Conservation (phyloP, 2,888 invertebrate genomes). For the Xestia ashworthii region DNA sequence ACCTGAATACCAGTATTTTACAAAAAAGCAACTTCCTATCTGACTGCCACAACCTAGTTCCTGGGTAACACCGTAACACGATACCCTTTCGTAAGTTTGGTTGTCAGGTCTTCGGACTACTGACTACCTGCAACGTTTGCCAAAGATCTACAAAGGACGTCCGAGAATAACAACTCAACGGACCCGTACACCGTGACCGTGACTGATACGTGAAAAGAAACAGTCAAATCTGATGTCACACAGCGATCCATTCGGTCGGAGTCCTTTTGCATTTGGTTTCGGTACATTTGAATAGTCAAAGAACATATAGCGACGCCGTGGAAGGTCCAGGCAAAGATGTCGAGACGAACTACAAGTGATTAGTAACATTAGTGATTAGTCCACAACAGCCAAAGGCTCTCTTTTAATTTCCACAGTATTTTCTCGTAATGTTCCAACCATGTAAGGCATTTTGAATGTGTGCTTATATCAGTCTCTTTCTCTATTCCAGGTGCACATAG, state of each 20-base stretch:
- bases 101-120: not conserved
- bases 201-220: not conserved
- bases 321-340: not conserved
- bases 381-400: not conserved
- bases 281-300: not conserved
- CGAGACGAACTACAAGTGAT: not conserved
- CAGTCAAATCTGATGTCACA: not conserved
- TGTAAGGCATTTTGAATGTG: not conserved
- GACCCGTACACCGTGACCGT: not conserved
- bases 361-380: not conserved
- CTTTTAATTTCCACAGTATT: not conserved
- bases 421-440: not conserved
- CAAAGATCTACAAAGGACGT: not conserved
- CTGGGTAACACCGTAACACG: not conserved
- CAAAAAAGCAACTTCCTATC: not conserved
- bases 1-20: not conserved
- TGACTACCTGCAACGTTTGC: not conserved
- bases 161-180: not conserved
- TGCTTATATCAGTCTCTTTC: not conserved
- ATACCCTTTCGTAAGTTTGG: not conserved
- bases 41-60: not conserved
- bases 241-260: no score
- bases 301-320: not conserved
- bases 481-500: slow-evolving; percentile 83
- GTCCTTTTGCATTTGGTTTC: not conserved